Percentiles rank a stretch among this genome's conserved stretches.
These are phyloP conservation scores for Cephalotes varians DNA, from an alignment of 2,888 invertebrate species.

Conservation along the genomic window DNA sequence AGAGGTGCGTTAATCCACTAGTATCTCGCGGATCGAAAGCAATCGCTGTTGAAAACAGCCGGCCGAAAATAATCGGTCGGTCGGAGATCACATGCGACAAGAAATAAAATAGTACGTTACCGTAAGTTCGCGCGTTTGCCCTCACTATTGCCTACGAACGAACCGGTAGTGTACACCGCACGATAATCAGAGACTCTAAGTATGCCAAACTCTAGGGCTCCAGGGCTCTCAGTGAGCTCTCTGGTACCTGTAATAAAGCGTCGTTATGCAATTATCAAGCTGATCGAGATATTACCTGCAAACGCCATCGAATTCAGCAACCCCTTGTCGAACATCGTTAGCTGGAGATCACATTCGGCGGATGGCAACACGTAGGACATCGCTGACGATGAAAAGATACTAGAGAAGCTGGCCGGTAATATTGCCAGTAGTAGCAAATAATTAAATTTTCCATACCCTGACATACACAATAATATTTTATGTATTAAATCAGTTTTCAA, in stretches of 20 bases:
- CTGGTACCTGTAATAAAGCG: constrained; percentile 58
- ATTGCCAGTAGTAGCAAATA: constrained; percentile 86
- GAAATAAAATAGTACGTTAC: constrained; percentile 55
- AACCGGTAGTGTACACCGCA: constrained; percentile 44
- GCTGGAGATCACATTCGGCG: constrained; percentile 87
- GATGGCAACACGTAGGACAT: constrained; percentile 87
- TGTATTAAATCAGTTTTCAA: neutral
- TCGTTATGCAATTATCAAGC: constrained; percentile 51
- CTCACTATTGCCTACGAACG: constrained; percentile 48
- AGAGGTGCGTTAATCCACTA: neutral
- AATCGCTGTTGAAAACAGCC: neutral
- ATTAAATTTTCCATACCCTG: constrained; percentile 87
- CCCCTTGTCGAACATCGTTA: constrained; percentile 87
- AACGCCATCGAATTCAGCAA: constrained; percentile 88
- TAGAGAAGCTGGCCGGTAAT: constrained; percentile 86
- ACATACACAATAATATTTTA: neutral
- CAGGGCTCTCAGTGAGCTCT: constrained; percentile 41
- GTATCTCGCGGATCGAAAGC: constrained; percentile 2
- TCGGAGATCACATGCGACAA: constrained; percentile 12
- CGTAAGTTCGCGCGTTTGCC: constrained; percentile 41
- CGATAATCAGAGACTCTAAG: constrained; percentile 57
- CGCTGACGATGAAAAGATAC: constrained; percentile 87
- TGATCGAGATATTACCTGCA: constrained; percentile 84
- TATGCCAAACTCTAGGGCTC: constrained; percentile 46
- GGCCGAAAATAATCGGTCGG: neutral